Base-by-base conservation (phyloP, 2,888 invertebrate species). In the Agrotis ipsilon region DNA sequence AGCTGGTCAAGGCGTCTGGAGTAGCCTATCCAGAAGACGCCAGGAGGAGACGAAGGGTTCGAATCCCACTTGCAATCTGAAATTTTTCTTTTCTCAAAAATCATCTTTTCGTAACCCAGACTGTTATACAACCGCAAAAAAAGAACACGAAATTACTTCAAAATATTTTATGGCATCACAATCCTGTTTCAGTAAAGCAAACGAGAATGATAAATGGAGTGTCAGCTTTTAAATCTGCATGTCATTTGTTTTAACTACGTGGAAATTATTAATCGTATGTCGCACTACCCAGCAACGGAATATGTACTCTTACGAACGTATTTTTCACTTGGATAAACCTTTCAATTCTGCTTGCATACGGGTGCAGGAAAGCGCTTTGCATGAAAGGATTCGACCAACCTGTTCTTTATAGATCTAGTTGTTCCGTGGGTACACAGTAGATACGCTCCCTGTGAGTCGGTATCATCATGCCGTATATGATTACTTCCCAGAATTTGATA, bases 151-250 rank as follows among this genome's bases (percentile, higher is more conserved):
- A 16, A 27, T 55, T 21, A 21, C 39, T 43, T 54, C 11, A 54
- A 61, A 61, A 48, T 48, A 60, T 24, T 74, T 61, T 45, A 16
- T 54, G 3, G 27, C 16, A 45, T 54, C 27, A 32, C 24, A 2
- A 24, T n/a, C 24, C 21, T 46, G n/a, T 59, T 63, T 19, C 24
- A 72, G 46, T 52, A 52, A 58, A 68, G 68, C 73, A 68, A 73
- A 43, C 21, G 19, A 74, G 27, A 48, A 48, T 61, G 68, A 73
- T 74, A 48, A 73, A 74, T 61, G 39, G 21, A 13, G n/a, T 27
- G 68, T 51, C 58, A 19, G 68, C 16, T 68, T 32, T 74, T 46
- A 67, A 73, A 74, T 68, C 46, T 68, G 61, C 68, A 52, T 62
- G 57, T 48, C 74, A 74, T 74, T 68, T 58, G 18, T 51, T 61